Conservation (phyloP, 2,113 vertebrate genomes). For the Empidonax traillii region DNA sequence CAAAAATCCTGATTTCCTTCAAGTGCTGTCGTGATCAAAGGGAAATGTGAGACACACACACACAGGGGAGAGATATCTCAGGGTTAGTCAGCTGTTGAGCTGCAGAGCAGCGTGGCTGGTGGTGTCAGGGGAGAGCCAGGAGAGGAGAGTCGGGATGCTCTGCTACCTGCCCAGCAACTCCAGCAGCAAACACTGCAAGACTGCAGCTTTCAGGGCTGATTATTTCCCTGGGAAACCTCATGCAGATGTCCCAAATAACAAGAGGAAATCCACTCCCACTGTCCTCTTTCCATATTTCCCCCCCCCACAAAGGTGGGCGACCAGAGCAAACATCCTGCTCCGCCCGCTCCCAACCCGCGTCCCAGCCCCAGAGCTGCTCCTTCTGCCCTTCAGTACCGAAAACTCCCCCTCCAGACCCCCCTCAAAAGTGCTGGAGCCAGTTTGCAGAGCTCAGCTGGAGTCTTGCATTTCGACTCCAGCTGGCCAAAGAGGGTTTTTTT, state of each 20-base stretch:
- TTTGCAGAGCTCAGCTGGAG: background rate
- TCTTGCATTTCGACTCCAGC: background rate
- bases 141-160: background rate
- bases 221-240: background rate
- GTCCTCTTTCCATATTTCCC: background rate
- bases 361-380: background rate
- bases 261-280: background rate
- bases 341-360: rapidly evolving
- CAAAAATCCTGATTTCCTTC: background rate
- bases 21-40: background rate
- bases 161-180: rapidly evolving
- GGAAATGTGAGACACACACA: background rate
- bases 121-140: background rate
- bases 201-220: background rate
- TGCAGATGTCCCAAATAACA: background rate
- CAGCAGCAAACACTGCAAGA: background rate
- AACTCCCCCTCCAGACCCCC: background rate
- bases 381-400: background rate
- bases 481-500: background rate
- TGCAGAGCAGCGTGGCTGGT: background rate
- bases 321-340: background rate
- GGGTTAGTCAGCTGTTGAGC: background rate
- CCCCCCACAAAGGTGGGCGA: background rate
- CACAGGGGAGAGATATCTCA: background rate
- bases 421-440: background rate